Base-by-base conservation (phyloP, 2,113 vertebrate species). In the Amphiprion percula region DNA sequence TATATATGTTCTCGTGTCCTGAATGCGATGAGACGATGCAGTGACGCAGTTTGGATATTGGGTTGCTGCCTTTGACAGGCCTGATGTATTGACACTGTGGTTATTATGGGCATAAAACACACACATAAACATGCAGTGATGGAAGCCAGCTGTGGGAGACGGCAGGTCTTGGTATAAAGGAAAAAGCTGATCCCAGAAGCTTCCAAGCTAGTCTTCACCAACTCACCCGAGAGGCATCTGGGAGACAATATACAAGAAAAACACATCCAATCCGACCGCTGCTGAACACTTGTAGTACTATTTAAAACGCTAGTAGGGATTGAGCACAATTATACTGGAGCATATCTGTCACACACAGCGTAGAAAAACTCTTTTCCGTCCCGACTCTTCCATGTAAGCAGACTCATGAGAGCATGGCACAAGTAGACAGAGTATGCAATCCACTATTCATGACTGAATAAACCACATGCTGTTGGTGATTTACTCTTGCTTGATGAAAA, bases 401-500 rank as follows among this genome's bases (percentile, higher is more conserved):
- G 52, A 56, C 74, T 74, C 64, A 37, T 59, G 59, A 75, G 73
- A 77, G 44, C 10, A 68, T 55, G 70, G 79, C 84, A 83, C 80
- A 87, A 85, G 84, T 53, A 91, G 68, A 79, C 83, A 69, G 50
- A 66, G 50, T 50, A 62, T 76, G 46, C 50, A 46, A 86, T 93
- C 54, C 74, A 93, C 72, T 88, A 90, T 92, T 91, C 79, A 93
- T 90, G 84, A 91, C 63, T 66, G 65, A 90, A 83, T 80, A 84
- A 91, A 88, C 77, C 66, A 21, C 86, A 83, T 50, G 59, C 83
- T 85, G 87, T 77, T 86, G 74, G 81, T 85, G 77, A 91, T 91
- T 91, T 85, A 89, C 77, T 88, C 76, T 77, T 85, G 83, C 65
- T 70, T 71, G 55, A 88, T 94, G 49, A 94, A 94, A 93, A 77